Percentiles rank a stretch among this genome's conserved stretches.
Conservation (phyloP, 1,140 invertebrate species). For the Oryctes rhinoceros region DNA sequence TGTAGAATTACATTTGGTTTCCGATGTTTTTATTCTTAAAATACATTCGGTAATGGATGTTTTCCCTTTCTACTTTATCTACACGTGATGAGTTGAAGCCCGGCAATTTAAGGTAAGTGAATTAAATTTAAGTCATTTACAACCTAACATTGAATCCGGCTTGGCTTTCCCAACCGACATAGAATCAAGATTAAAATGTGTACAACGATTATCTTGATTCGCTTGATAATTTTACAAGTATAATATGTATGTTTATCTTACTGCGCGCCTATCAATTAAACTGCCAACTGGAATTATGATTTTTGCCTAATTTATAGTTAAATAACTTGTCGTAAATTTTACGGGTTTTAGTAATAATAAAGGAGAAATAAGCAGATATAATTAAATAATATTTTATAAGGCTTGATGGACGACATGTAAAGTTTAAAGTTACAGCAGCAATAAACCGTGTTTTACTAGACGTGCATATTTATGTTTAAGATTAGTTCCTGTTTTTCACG, state of each 20-base stretch:
- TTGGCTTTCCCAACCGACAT: too few species aligned
- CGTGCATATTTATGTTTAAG: background rate
- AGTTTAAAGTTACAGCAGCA: background rate
- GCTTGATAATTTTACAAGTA: background rate
- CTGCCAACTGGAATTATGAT: background rate
- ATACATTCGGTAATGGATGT: background rate
- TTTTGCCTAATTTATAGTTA: background rate
- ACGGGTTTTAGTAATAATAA: conserved; percentile 8
- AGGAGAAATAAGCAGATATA: conserved; percentile 24
- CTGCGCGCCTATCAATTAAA: background rate
- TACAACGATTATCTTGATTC: background rate
- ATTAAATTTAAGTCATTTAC: background rate
- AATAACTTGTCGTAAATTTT: conserved; percentile 25
- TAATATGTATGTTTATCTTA: background rate
- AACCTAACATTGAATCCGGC: background rate
- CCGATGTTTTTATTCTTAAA: background rate
- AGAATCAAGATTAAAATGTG: too few species aligned
- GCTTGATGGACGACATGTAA: background rate
- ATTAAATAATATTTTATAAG: conserved; percentile 21
- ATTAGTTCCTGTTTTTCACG: background rate
- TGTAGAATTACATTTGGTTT: conserved; percentile 49
- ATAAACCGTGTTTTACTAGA: background rate
- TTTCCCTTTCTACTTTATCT: background rate
- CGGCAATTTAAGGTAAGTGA: background rate
- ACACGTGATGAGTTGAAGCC: background rate